phyloP scores from a whole-genome alignment of 2,113 vertebrate genomes.

The Petrocephalus zakoni region DNA sequence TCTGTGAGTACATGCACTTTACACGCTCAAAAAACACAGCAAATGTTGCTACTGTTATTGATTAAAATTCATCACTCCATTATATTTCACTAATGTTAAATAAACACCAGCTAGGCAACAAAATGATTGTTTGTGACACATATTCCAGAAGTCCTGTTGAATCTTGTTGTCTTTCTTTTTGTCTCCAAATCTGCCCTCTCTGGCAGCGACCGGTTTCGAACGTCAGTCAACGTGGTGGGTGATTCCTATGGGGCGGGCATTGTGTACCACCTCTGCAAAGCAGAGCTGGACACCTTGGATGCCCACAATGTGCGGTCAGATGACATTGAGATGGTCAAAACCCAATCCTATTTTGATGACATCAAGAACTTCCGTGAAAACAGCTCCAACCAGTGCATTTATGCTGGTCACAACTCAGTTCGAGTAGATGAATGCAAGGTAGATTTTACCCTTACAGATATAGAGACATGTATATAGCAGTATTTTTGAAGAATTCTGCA shows the following conservation, averaged over 20 bases:
- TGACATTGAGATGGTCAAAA: conserved; percentile 88
- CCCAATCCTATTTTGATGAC: conserved; percentile 78
- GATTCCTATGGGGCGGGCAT: conserved; percentile 97
- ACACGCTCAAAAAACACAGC: not conserved
- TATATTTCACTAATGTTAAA: not conserved
- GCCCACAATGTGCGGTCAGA: conserved; percentile 77
- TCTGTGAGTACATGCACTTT: conserved; percentile 74
- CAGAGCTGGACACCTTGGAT: conserved; percentile 81
- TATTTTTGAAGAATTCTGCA: conserved; percentile 50
- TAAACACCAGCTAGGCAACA: not conserved
- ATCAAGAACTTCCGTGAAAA: conserved; percentile 80
- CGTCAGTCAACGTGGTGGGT: conserved; percentile 93
- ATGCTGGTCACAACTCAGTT: conserved; percentile 87
- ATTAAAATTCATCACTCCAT: not conserved
- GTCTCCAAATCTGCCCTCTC: conserved; percentile 25
- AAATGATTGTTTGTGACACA: not conserved
- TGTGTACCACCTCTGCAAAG: conserved; percentile 91
- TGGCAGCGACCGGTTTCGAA: conserved; percentile 90
- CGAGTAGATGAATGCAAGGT: conserved; percentile 98
- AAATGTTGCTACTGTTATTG: not conserved
- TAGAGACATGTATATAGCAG: conserved; percentile 93
- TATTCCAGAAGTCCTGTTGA: not conserved
- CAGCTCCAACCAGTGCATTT: conserved; percentile 89
- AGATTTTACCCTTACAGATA: conserved; percentile 90
- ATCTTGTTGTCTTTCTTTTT: not conserved